phyloP scores from a whole-genome alignment of 2,888 invertebrate genomes.

The Blera fallax region DNA sequence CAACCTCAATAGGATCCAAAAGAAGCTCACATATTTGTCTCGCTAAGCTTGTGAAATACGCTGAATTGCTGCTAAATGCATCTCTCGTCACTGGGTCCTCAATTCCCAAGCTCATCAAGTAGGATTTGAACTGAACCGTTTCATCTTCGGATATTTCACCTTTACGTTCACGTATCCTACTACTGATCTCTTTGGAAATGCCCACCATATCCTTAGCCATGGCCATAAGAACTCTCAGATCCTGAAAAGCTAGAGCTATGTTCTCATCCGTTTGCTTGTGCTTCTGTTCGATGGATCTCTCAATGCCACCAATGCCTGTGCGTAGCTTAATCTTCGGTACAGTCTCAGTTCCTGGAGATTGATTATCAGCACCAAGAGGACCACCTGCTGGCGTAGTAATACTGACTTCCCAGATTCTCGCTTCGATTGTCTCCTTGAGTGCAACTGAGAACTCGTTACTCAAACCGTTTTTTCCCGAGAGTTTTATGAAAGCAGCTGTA shows the following conservation, averaged over 20 bases:
- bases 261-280: conserved; percentile 95
- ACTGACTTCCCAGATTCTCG: conserved; percentile 85
- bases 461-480: conserved; percentile 93
- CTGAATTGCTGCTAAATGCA: conserved; percentile 91
- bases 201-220: conserved; percentile 99
- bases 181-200: conserved; percentile 94
- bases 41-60: conserved; percentile 92
- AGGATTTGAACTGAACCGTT: conserved; percentile 97
- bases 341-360: conserved; percentile 75
- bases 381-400: background rate
- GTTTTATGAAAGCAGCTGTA: conserved; percentile 88
- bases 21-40: conserved; percentile 93
- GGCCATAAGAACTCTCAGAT: conserved; percentile 95
- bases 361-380: conserved; percentile 15
- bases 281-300: conserved; percentile 94
- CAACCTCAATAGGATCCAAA: conserved; percentile 90
- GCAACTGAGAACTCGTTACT: conserved; percentile 85
- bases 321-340: conserved; percentile 85
- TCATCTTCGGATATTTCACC: conserved; percentile 98
- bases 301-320: conserved; percentile 97
- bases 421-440: conserved; percentile 85
- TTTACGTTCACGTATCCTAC: conserved; percentile 95
- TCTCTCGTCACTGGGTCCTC: conserved; percentile 98
- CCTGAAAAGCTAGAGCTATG: conserved; percentile 96
- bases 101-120: conserved; percentile 97